phyloP scores from a whole-genome alignment of 2,113 vertebrate genomes.

The Thomomys bottae region DNA sequence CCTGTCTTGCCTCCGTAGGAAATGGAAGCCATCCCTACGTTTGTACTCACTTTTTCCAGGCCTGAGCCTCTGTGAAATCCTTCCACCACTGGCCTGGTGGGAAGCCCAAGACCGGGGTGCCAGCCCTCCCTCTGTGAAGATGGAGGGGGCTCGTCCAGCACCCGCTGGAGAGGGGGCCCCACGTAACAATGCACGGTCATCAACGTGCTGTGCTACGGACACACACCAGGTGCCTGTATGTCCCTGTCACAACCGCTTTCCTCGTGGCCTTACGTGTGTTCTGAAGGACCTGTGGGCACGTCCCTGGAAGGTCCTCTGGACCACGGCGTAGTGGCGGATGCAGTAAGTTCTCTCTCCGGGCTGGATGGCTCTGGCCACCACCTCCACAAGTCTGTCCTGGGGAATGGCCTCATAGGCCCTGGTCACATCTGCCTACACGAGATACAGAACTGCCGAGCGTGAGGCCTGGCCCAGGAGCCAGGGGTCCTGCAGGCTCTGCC shows the following conservation, averaged over 20 bases:
- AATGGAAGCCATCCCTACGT: neutral
- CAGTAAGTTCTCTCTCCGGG: conserved; percentile 85
- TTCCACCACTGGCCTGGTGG: neutral
- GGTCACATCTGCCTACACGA: conserved; percentile 90
- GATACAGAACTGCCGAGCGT: neutral
- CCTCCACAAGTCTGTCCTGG: conserved; percentile 90
- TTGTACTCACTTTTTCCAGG: neutral
- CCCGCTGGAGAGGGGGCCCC: neutral
- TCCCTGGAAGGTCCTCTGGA: conserved; percentile 86
- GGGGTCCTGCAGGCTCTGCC: neutral
- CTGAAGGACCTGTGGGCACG: conserved; percentile 85
- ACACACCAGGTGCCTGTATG: neutral
- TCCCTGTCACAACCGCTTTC: neutral
- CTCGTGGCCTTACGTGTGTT: conserved; percentile 85
- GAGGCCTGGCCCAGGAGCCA: neutral
- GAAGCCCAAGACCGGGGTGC: neutral
- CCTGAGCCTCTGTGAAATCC: neutral
- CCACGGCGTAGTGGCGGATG: conserved; percentile 88
- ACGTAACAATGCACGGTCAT: neutral
- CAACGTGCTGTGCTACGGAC: neutral
- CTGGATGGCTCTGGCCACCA: conserved; percentile 85
- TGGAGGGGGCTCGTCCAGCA: too few species aligned
- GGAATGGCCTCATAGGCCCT: conserved; percentile 94
- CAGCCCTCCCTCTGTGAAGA: too few species aligned
- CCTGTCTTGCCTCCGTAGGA: neutral